Evolutionary conservation across 1,140 invertebrate species (phyloP).

Genomic region (Bombus confusus): DNA sequence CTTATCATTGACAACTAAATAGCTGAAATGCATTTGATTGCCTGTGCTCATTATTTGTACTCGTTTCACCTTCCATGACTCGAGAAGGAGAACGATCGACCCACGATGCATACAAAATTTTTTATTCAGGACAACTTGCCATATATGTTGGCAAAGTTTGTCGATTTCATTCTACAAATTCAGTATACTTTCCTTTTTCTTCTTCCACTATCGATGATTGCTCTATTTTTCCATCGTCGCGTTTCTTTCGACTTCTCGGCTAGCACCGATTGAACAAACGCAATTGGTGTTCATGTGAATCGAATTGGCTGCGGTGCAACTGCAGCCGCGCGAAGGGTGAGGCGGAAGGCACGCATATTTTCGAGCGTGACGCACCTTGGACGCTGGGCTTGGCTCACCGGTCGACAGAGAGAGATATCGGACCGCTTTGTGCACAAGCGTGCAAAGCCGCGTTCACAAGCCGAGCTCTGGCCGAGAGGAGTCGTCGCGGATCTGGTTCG

Average conservation of each 20-base stretch:
- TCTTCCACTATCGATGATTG: no score
- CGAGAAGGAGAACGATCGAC: no score
- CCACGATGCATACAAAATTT: no score
- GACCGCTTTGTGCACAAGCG: slow-evolving; percentile 47
- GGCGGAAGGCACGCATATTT: slow-evolving; percentile 72
- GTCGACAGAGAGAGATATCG: not conserved
- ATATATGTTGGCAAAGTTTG: no score
- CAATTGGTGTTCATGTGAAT: not conserved
- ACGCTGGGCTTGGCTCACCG: slow-evolving; percentile 66
- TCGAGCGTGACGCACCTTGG: slow-evolving; percentile 72
- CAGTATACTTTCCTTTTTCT: no score
- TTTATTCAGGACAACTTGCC: no score
- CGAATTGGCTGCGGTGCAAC: slow-evolving; percentile 33
- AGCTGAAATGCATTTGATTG: no score
- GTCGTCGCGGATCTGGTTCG: slow-evolving; percentile 8
- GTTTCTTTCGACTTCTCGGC: not conserved
- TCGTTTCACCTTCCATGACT: no score
- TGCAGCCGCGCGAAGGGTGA: slow-evolving; percentile 42
- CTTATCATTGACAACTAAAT: no score
- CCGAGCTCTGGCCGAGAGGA: not conserved
- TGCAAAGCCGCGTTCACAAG: slow-evolving; percentile 33
- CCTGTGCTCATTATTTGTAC: no score
- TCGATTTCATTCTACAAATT: no score
- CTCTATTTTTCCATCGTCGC: not conserved
- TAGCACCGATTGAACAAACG: not conserved